Percentiles rank a stretch among this genome's conserved stretches.
These are phyloP conservation scores for Endomychus coccineus DNA, from an alignment of 2,888 invertebrate genomes.

Conservation along the genomic window DNA sequence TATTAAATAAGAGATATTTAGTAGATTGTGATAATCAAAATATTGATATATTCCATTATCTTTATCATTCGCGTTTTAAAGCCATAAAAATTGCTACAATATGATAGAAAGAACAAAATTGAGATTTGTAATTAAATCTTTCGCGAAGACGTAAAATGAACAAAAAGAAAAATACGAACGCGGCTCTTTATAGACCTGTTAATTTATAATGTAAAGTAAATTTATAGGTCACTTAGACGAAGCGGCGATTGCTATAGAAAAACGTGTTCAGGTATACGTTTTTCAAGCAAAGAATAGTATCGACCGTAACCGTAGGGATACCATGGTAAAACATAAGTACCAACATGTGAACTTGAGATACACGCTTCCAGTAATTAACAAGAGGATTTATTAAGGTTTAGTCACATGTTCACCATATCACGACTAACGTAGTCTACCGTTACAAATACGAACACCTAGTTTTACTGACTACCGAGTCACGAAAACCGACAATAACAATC, in stretches of 20 bases:
- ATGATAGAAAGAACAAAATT: too few relatives aligned
- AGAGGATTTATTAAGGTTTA: constrained; percentile 38
- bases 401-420: constrained; percentile 31
- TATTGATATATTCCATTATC: too few relatives aligned
- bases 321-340: constrained; percentile 31
- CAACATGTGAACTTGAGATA: constrained; percentile 34
- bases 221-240: constrained; percentile 37
- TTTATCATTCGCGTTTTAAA: too few relatives aligned
- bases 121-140: too few relatives aligned
- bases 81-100: too few relatives aligned
- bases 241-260: constrained; percentile 34
- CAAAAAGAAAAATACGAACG: constrained; percentile 21
- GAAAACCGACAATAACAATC: constrained; percentile 32
- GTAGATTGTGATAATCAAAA: too few relatives aligned
- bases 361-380: constrained; percentile 39
- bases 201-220: constrained; percentile 35
- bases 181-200: constrained; percentile 24
- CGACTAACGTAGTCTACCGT: constrained; percentile 36
- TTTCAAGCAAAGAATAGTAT: constrained; percentile 25
- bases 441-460: constrained; percentile 37
- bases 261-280: constrained; percentile 29
- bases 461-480: constrained; percentile 34
- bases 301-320: constrained; percentile 20
- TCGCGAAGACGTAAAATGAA: constrained; percentile 19
- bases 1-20: too few relatives aligned